Percentiles rank a stretch among this genome's conserved stretches.
phyloP scores from a whole-genome alignment of 1,140 invertebrate species.

The Calliopsis andreniformis region DNA sequence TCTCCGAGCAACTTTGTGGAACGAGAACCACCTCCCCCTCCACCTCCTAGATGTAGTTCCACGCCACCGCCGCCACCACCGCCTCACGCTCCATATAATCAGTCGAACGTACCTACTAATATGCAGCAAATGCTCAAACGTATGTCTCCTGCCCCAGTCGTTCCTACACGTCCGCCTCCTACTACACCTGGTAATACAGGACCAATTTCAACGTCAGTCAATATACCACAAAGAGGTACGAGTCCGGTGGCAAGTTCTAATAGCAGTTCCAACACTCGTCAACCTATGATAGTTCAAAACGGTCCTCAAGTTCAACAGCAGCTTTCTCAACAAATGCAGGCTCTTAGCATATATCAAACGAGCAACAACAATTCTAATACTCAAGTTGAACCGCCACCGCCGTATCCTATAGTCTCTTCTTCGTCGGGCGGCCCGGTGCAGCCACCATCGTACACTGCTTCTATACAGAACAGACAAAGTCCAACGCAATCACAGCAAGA shows the following conservation, averaged over 20 bases:
- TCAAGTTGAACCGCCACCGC: slow-evolving; percentile 88
- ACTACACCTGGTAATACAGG: slow-evolving; percentile 77
- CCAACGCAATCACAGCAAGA: slow-evolving; percentile 90
- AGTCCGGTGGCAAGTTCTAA: slow-evolving; percentile 87
- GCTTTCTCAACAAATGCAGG: slow-evolving; percentile 92
- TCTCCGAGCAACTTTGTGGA: slow-evolving; percentile 81
- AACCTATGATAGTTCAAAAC: slow-evolving; percentile 91
- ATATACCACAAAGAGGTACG: slow-evolving; percentile 85
- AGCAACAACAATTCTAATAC: slow-evolving; percentile 75
- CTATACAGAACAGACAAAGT: slow-evolving; percentile 92
- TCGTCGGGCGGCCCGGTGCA: slow-evolving; percentile 85
- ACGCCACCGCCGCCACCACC: slow-evolving; percentile 89
- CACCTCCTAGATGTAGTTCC: slow-evolving; percentile 85
- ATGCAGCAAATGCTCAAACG: slow-evolving; percentile 93
- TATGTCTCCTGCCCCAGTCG: slow-evolving; percentile 89
- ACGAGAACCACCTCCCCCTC: slow-evolving; percentile 87
- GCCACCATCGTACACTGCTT: slow-evolving; percentile 91
- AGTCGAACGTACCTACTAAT: slow-evolving; percentile 83
- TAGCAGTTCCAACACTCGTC: slow-evolving; percentile 80
- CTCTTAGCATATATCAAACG: slow-evolving; percentile 89
- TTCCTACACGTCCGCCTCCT: slow-evolving; percentile 83
- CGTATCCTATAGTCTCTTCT: slow-evolving; percentile 86
- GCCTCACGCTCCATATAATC: slow-evolving; percentile 82
- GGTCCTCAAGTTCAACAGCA: slow-evolving; percentile 92
- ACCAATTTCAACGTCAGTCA: slow-evolving; percentile 76